Conservation (phyloP, 2,113 vertebrate species). For the Paedocypris sp. region DNA sequence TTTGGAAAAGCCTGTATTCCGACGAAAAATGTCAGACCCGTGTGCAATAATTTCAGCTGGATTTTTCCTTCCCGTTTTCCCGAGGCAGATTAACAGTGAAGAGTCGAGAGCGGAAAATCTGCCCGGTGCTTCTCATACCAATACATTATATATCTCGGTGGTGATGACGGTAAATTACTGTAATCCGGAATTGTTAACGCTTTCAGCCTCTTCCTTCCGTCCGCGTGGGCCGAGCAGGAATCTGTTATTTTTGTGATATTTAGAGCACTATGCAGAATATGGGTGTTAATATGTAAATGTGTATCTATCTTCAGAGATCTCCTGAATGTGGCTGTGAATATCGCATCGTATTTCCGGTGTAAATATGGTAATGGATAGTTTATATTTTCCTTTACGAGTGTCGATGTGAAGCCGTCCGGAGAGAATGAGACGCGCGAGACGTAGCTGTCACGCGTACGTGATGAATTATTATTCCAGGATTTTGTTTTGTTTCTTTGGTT, state of each 20-base stretch:
- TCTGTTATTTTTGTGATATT: constrained; percentile 28
- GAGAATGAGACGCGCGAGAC: constrained; percentile 26
- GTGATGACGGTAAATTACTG: constrained; percentile 20
- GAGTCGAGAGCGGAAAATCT: no score
- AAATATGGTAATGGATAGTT: constrained; percentile 46
- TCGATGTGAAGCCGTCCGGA: constrained; percentile 37
- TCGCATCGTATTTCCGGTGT: constrained; percentile 39
- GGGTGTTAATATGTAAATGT: constrained; percentile 39
- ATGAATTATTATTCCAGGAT: constrained; percentile 14
- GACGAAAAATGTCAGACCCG: no score
- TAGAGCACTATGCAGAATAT: constrained; percentile 46
- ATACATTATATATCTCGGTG: constrained; percentile 53
- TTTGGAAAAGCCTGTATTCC: no score
- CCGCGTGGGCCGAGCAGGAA: constrained; percentile 15
- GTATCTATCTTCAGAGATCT: constrained; percentile 37
- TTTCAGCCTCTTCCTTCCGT: constrained; percentile 19
- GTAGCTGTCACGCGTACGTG: constrained; percentile 19
- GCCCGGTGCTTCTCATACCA: no score
- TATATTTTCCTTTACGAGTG: constrained; percentile 26
- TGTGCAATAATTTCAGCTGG: no score
- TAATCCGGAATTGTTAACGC: constrained; percentile 15
- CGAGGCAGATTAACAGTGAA: no score
- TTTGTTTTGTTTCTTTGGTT: no score
- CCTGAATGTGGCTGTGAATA: constrained; percentile 30
- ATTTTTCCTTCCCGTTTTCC: no score